Evolutionary conservation across 2,888 invertebrate genomes (phyloP).

Genomic region (Junonia oenone): DNA sequence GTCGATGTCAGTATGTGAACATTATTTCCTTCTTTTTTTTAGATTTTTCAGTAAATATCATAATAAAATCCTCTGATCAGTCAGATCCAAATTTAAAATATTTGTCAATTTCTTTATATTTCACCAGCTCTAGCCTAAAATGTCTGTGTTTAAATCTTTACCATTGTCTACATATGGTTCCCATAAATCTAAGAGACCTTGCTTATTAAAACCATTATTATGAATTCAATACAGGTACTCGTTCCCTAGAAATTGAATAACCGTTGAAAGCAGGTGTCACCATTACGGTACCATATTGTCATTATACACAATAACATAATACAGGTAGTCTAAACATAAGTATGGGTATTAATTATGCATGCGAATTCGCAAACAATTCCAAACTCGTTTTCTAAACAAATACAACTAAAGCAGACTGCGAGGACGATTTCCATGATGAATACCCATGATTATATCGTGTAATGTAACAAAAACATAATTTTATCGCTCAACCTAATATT

Average conservation of each 20-base stretch:
- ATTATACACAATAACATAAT: background rate
- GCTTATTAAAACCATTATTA: no score
- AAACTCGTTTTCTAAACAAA: conserved; percentile 2
- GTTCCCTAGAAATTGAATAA: background rate
- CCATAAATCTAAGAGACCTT: no score
- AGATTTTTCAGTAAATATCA: no score
- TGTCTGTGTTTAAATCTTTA: no score
- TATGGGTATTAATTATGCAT: background rate
- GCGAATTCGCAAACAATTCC: background rate
- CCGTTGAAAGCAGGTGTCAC: background rate
- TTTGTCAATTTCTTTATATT: no score
- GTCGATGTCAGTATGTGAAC: no score
- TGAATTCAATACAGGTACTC: no score
- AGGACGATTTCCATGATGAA: background rate
- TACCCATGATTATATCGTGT: background rate
- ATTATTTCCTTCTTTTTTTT: no score
- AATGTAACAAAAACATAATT: background rate
- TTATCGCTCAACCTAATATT: background rate
- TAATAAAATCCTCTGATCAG: no score
- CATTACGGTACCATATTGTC: background rate
- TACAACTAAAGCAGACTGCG: background rate
- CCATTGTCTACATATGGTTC: no score
- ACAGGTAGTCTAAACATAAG: background rate
- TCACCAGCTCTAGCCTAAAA: no score
- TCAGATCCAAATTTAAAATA: no score